Percentiles rank a stretch among this genome's conserved stretches.
Evolutionary conservation across 2,888 invertebrate genomes (phyloP).

Genomic region (Hedya salicella): DNA sequence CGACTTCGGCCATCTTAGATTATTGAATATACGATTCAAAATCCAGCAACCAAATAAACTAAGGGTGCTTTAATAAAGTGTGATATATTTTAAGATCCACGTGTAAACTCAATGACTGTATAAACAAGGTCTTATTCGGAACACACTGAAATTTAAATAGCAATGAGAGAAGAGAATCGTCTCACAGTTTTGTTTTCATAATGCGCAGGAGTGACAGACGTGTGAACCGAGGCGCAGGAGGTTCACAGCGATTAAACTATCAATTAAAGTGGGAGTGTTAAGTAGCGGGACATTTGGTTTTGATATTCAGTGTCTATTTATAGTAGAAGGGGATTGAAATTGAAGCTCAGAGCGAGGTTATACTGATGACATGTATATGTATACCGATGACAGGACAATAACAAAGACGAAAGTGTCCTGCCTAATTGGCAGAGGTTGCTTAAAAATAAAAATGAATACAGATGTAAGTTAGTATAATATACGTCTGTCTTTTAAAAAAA

Average conservation of each 20-base stretch:
- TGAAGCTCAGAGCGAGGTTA: background rate
- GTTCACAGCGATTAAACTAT: conserved; percentile 67
- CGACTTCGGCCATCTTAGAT: too few species aligned
- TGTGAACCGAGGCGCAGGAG: conserved; percentile 70
- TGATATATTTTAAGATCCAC: too few species aligned
- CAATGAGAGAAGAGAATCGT: background rate
- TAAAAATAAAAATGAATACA: too few species aligned
- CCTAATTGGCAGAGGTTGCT: too few species aligned
- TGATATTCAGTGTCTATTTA: conserved; percentile 39
- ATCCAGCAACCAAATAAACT: too few species aligned
- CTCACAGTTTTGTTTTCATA: conserved; percentile 27
- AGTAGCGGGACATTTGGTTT: conserved; percentile 48
- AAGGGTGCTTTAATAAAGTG: too few species aligned
- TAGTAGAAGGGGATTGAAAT: conserved; percentile 7
- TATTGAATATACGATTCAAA: too few species aligned
- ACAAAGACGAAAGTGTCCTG: too few species aligned
- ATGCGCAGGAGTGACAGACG: conserved; percentile 69
- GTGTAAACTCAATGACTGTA: background rate
- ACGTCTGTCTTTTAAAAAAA: too few species aligned
- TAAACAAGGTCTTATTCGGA: background rate
- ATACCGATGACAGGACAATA: too few species aligned
- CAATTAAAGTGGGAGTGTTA: conserved; percentile 49
- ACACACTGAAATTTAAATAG: background rate
- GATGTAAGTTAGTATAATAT: too few species aligned
- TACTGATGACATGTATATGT: too few species aligned